Conservation (phyloP, 2,888 invertebrate species). For the Lutraria lutraria region DNA sequence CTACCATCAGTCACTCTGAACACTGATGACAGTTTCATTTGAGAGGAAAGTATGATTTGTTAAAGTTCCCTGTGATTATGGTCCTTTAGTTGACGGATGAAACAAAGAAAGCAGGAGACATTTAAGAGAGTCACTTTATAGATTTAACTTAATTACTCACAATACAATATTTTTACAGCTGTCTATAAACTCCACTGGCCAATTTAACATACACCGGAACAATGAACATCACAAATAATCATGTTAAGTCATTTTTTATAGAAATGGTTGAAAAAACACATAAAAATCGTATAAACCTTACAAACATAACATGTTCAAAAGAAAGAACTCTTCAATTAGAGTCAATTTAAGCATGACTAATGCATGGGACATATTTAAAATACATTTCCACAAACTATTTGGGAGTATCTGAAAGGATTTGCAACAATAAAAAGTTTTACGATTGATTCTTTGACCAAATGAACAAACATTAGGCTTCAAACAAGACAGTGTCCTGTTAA, state of each 20-base stretch:
- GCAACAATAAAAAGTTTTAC: background rate
- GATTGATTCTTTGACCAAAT: background rate
- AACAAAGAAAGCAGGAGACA: conserved; percentile 27
- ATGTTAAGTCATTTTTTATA: conserved; percentile 6
- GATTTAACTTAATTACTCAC: conserved; percentile 33
- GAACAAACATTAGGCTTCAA: background rate
- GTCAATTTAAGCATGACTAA: conserved; percentile 22
- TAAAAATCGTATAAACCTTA: background rate
- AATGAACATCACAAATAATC: conserved; percentile 19
- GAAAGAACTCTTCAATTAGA: conserved; percentile 25
- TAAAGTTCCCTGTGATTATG: conserved; percentile 22
- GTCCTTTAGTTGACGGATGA: conserved; percentile 30
- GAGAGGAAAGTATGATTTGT: conserved; percentile 16
- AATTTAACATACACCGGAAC: background rate
- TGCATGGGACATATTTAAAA: background rate
- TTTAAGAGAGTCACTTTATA: conserved; percentile 35
- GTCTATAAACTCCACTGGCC: conserved; percentile 7
- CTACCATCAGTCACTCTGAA: conserved; percentile 1
- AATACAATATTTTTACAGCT: conserved; percentile 23
- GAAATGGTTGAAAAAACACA: background rate
- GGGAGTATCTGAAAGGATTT: background rate
- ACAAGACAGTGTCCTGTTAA: too few species aligned
- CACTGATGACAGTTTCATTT: conserved; percentile 38
- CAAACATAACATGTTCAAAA: conserved; percentile 8
- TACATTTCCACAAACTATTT: background rate